Evolutionary conservation across 2,888 invertebrate species (phyloP), one percentile per base, ranked within the genome.

Genomic region (Himalopsyche japonica): DNA sequence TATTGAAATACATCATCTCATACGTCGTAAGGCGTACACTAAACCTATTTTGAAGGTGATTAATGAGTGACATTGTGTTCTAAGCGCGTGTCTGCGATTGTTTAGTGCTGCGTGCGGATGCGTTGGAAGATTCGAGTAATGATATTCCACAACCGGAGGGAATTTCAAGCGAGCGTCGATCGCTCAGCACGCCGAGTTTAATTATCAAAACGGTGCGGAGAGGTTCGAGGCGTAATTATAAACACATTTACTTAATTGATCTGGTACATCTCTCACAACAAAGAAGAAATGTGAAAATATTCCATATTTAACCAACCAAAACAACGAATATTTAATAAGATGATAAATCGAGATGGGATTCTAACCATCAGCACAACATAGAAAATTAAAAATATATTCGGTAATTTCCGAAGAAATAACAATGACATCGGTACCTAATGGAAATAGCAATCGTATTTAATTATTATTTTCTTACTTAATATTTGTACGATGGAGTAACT

Each of bases 21-120:
- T 77, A 32, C 76, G 83, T 82, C 78, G 77, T 82, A 82, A 80
- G 70, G 64, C 78, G 34, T 82, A 76, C 82, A 27, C 70, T 12
- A 85, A 83, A 78, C 64, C 83, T 83, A 83, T 85, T 83, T 83
- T 77, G 79, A 83, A 83, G 49, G 37, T 85, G 85, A 85, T 85
- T 82, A 83, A 85, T 83, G 81, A 70, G 49, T 20, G 70, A 57
- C 77, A 83, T 85, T 83, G 85, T 85, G 76, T 77, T 82, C 80
- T 27, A 15, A 70, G 27, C 70, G 70, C 70, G 70, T 70, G 24
- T 70, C 70, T 70, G 30, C 70, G 70, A 70, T 70, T 70, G 70
- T 70, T 30, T 70, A 27, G 70, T 27, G 15, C 70, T 70, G 15
- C 70, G 70, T 27, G 30, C 27, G 70, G 70, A 27, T 70, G 70